Base-by-base conservation (phyloP, 2,797 vertebrate genomes). In the Salarias fasciatus region DNA sequence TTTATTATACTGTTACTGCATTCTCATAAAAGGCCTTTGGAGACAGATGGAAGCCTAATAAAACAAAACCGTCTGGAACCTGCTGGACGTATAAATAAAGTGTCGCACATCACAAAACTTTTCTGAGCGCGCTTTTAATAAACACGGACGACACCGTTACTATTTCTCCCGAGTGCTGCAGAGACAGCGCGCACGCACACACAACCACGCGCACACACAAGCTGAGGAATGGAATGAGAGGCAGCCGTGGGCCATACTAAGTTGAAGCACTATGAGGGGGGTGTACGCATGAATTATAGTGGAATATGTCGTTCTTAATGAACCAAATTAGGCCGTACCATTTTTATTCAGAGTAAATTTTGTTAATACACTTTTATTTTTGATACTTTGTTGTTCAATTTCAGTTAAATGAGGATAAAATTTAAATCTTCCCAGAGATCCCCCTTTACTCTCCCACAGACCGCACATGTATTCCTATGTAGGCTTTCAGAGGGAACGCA, bases 161-260 rank as follows among this genome's bases (percentile, higher is more conserved):
- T 24, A 24, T 24, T 24, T 24, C 18, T 64, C 62, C 53, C 50
- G 9, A 72, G 64, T 79, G 80, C 87, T 79, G 81, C 87, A 45
- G 74, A n/a, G n/a, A n/a, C 79, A 49, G 49, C 66, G 72, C 51
- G 73, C 46, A 71, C 53, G 66, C n/a, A 24, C 18, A 24, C 18
- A 24, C 18, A 3, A 41, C 66, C 56, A 53, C 72, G 12, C 58
- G 15, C 18, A 24, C 18, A 24, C 3, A 24, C 75, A 51, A 28
- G 24, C n/a, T 79, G 59, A 85, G 76, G 87, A 85, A 85, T 79
- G 90, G 91, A 90, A 93, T 89, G 90, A 88, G 74, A 80, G 84
- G 84, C 89, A 87, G 86, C 75, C 89, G 86, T 91, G 90, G 92
- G 79, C 76, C 62, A 83, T 91, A 93, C 92, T 90, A 93, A 84